Conservation (phyloP, 2,797 vertebrate species). For the Rhinoraja longicauda region DNA sequence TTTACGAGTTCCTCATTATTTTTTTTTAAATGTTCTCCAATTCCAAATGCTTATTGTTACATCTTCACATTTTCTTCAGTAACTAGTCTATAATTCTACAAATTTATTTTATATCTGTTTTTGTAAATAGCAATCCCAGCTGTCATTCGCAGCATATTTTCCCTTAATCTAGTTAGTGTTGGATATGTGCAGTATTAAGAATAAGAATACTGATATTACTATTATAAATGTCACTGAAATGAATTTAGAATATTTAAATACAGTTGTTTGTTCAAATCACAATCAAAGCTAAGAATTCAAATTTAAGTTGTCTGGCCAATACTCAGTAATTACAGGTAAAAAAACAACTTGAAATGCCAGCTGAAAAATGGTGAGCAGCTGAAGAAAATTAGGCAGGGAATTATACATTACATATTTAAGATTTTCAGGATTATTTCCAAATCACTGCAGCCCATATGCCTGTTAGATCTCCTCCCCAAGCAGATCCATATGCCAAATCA, state of each 20-base stretch:
- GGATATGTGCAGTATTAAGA: background rate
- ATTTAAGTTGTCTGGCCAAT: background rate
- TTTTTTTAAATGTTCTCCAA: too few relatives aligned
- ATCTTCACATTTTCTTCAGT: background rate
- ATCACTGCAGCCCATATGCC: background rate
- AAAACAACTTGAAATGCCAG: background rate
- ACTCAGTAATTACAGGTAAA: background rate
- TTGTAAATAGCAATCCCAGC: background rate
- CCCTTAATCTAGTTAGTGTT: background rate
- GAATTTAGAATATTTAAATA: background rate
- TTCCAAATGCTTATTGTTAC: too few relatives aligned
- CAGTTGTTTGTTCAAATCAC: background rate
- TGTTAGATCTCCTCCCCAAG: background rate
- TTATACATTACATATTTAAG: background rate
- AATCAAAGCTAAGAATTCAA: background rate
- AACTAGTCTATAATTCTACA: background rate
- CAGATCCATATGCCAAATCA: background rate
- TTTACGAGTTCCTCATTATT: too few relatives aligned
- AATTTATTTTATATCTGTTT: background rate
- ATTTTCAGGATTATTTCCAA: background rate
- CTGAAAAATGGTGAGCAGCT: background rate
- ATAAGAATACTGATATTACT: background rate
- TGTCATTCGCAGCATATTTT: background rate
- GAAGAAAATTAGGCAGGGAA: background rate
- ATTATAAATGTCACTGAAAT: background rate